Conservation (phyloP, 2,113 vertebrate species). For the Pogonocichla stellata region DNA sequence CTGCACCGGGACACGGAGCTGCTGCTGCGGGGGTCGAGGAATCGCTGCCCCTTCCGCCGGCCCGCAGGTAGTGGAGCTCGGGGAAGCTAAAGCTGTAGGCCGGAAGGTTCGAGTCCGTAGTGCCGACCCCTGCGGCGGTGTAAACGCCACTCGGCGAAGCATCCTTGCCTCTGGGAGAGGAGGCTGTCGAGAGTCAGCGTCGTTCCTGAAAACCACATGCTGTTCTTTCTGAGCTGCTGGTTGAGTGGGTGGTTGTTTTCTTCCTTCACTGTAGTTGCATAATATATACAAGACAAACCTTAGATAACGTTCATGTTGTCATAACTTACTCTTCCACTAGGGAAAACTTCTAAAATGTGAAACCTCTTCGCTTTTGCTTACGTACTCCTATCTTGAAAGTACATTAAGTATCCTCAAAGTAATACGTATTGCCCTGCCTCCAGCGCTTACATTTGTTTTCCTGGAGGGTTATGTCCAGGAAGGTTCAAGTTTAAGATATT, state of each 20-base stretch:
- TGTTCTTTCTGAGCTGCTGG: background rate
- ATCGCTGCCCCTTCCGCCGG: accelerated
- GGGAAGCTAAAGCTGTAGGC: too few species aligned
- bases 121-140: accelerated
- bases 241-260: background rate
- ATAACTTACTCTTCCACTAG: background rate
- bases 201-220: background rate
- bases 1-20: accelerated
- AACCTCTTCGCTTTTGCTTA: background rate
- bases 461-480: background rate
- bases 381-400: accelerated
- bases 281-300: background rate
- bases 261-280: background rate
- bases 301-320: accelerated
- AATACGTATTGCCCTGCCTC: accelerated
- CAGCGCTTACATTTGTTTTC: background rate
- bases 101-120: accelerated
- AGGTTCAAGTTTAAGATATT: background rate
- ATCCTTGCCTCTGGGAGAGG: accelerated
- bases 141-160: accelerated
- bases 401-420: background rate
- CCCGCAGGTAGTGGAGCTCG: background rate
- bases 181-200: accelerated
- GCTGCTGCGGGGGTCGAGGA: background rate
- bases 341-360: background rate